Evolutionary conservation across 2,113 vertebrate genomes (phyloP).

Genomic region (Nettapus auritus): DNA sequence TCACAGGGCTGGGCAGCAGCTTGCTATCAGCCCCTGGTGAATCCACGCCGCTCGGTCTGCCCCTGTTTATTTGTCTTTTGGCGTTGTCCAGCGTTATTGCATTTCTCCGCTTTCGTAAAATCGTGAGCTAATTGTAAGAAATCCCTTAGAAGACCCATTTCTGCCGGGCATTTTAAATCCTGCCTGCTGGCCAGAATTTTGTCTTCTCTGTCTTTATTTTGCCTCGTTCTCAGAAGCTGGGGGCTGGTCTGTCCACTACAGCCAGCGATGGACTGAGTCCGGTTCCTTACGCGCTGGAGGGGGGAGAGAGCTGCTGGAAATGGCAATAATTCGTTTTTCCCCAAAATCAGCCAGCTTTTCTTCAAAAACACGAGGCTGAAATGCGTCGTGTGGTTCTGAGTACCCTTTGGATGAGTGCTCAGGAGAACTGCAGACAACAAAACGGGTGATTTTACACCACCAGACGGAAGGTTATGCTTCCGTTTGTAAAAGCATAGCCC

Average conservation of each 20-base stretch:
- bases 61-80: not conserved
- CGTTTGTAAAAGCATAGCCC: not conserved
- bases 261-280: not conserved
- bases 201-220: not conserved
- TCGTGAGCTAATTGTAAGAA: accelerated
- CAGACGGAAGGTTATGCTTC: not conserved
- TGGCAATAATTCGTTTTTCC: not conserved
- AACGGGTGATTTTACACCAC: not conserved
- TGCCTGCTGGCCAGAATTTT: not conserved
- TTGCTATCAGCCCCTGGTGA: not conserved
- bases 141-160: not conserved
- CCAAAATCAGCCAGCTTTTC: not conserved
- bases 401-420: not conserved
- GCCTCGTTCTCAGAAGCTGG: not conserved
- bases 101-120: not conserved
- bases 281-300: not conserved
- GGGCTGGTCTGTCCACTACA: not conserved
- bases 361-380: not conserved
- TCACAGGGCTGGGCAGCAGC: not conserved
- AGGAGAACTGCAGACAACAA: not conserved
- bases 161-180: not conserved
- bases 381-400: not conserved
- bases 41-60: not conserved
- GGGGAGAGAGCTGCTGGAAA: too few species aligned
- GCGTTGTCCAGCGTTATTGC: not conserved